These are phyloP conservation scores for Acanthosepion pharaonis DNA, from an alignment of 2,888 invertebrate species.

Conservation along the genomic window DNA sequence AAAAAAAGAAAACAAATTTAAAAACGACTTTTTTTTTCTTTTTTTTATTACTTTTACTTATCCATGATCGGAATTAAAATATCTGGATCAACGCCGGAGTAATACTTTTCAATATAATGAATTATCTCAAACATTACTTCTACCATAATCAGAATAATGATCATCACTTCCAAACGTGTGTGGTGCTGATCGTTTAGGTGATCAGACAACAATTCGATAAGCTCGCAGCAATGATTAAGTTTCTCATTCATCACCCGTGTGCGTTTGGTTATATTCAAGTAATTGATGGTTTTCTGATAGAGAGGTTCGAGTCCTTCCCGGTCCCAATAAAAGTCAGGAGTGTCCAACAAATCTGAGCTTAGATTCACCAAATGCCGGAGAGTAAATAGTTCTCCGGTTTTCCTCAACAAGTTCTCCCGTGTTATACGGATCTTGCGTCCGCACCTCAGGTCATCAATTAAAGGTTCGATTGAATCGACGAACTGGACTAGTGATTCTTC, in stretches of 20 bases:
- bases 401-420: constrained; percentile 82
- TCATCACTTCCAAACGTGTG: constrained; percentile 96
- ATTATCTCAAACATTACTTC: constrained; percentile 81
- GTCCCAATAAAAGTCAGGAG: constrained; percentile 99
- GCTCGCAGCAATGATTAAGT: constrained; percentile 92
- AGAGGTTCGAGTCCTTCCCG: constrained; percentile 89
- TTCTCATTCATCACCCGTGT: constrained; percentile 96
- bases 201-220: constrained; percentile 89
- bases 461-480: constrained; percentile 86
- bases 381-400: constrained; percentile 91
- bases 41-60: no score
- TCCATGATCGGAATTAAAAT: neutral
- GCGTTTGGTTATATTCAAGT: constrained; percentile 88
- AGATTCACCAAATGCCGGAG: constrained; percentile 89
- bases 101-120: constrained; percentile 58
- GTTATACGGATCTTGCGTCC: constrained; percentile 82
- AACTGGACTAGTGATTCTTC: constrained; percentile 89
- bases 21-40: no score
- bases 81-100: neutral
- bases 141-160: constrained; percentile 93
- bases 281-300: constrained; percentile 86
- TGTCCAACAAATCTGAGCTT: constrained; percentile 93
- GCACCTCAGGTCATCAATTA: constrained; percentile 85
- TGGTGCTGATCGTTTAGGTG: constrained; percentile 95
- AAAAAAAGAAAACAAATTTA: no score